phyloP scores from a whole-genome alignment of 2,797 vertebrate genomes.

The Sebastes reedi region DNA sequence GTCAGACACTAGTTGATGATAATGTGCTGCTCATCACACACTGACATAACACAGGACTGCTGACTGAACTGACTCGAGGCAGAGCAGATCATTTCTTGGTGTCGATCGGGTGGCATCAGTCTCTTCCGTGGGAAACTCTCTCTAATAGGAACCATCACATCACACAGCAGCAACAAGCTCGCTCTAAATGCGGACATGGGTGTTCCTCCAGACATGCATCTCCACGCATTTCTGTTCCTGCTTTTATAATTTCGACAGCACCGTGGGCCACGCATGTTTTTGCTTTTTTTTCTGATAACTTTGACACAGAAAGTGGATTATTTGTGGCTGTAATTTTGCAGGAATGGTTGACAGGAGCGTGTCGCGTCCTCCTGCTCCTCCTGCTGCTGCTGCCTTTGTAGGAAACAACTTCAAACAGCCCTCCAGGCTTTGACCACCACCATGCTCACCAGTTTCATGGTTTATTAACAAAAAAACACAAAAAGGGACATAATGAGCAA shows the following conservation, averaged over 20 bases:
- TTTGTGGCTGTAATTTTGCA: constrained; percentile 39
- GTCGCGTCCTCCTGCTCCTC: constrained; percentile 44
- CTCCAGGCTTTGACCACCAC: neutral
- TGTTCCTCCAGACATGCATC: constrained; percentile 68
- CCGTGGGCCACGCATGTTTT: constrained; percentile 11
- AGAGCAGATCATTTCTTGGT: constrained; percentile 12
- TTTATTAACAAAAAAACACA: constrained; percentile 37
- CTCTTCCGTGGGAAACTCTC: constrained; percentile 70
- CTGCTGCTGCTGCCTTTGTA: neutral
- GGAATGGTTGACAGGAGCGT: constrained; percentile 70
- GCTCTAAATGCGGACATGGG: constrained; percentile 73
- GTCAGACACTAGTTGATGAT: constrained; percentile 35
- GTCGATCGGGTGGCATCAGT: constrained; percentile 46
- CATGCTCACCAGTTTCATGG: constrained; percentile 40
- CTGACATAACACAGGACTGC: neutral
- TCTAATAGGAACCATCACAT: constrained; percentile 56
- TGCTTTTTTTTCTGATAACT: constrained; percentile 48
- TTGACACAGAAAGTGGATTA: constrained; percentile 33
- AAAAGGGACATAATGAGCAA: constrained; percentile 51
- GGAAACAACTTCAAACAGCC: constrained; percentile 62
- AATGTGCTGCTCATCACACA: constrained; percentile 1
- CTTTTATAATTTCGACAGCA: constrained; percentile 17
- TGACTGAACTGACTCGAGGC: neutral
- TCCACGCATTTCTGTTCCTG: constrained; percentile 60
- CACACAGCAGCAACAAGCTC: constrained; percentile 36